These are phyloP conservation scores for Lingula anatina DNA, from an alignment of 2,888 invertebrate species.

Conservation along the genomic window DNA sequence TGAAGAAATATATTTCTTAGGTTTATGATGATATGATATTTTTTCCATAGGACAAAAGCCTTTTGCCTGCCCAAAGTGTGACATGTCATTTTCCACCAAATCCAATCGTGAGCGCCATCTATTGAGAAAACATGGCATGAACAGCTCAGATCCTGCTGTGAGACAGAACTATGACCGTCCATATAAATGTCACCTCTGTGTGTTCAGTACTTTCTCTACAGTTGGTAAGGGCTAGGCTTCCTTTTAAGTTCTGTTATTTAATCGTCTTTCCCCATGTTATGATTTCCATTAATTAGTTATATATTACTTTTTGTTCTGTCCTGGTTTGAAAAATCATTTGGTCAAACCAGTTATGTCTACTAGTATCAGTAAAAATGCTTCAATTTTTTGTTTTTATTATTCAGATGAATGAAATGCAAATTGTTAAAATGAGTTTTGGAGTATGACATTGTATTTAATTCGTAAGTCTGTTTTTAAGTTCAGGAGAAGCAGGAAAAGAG, in stretches of 20 bases:
- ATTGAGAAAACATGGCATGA: constrained; percentile 73
- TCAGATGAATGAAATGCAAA: neutral
- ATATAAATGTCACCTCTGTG: constrained; percentile 70
- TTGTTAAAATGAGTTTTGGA: neutral
- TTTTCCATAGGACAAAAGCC: constrained; percentile 70
- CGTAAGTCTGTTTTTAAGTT: too few relatives aligned
- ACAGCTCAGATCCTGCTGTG: constrained; percentile 57
- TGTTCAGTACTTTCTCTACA: constrained; percentile 77
- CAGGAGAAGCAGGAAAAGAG: too few relatives aligned
- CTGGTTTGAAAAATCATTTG: too few relatives aligned
- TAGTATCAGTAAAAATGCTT: too few relatives aligned
- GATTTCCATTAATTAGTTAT: too few relatives aligned
- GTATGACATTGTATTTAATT: neutral
- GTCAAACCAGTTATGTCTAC: too few relatives aligned
- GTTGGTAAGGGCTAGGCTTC: constrained; percentile 47
- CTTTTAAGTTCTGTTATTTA: neutral
- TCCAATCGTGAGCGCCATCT: constrained; percentile 95
- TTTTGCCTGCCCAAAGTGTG: constrained; percentile 89
- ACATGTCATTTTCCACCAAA: constrained; percentile 90
- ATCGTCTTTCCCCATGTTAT: neutral
- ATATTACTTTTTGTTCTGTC: too few relatives aligned
- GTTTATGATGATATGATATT: constrained; percentile 2
- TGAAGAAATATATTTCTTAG: neutral
- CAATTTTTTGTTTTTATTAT: neutral
- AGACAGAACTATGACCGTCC: constrained; percentile 55